A percentile compares a stretch with the other conserved stretches of the same genome.
Evolutionary conservation across 2,888 invertebrate species (phyloP).

Genomic region (Zygaena filipendulae): DNA sequence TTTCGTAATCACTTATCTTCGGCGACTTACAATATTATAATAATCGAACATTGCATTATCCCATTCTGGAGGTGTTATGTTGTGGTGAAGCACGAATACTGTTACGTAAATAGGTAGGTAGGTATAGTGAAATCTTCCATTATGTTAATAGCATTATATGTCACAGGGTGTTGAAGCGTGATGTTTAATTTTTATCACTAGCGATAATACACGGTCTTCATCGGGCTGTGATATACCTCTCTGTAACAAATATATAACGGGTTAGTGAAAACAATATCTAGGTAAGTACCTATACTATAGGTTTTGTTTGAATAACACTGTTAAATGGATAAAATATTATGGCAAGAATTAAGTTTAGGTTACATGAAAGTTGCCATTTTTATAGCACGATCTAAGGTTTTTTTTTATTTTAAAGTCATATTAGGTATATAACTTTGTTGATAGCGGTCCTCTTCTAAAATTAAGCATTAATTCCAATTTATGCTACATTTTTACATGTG

Average conservation of each 20-base stretch:
- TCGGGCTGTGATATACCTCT: constrained; percentile 53
- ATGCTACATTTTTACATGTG: too few relatives aligned
- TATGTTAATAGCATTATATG: constrained; percentile 19
- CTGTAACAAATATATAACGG: constrained; percentile 61
- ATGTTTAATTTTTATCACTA: constrained; percentile 38
- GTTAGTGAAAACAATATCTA: too few relatives aligned
- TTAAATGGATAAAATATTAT: too few relatives aligned
- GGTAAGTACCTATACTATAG: too few relatives aligned
- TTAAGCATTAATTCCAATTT: too few relatives aligned
- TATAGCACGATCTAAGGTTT: too few relatives aligned
- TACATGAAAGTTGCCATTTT: too few relatives aligned
- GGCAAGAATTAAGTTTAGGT: too few relatives aligned
- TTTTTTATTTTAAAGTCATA: too few relatives aligned
- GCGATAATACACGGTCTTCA: constrained; percentile 50
- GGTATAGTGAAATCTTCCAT: constrained; percentile 19
- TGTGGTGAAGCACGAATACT: constrained; percentile 63
- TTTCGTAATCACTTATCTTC: constrained; percentile 14
- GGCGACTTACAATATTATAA: constrained; percentile 20
- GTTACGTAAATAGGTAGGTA: constrained; percentile 46
- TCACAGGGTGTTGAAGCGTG: constrained; percentile 20
- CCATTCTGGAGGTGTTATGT: constrained; percentile 58
- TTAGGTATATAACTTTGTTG: too few relatives aligned
- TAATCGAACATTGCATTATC: constrained; percentile 40
- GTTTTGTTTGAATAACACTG: too few relatives aligned
- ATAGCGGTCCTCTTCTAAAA: too few relatives aligned